Percentiles rank a stretch among this genome's conserved stretches.
phyloP scores from a whole-genome alignment of 2,113 vertebrate species.

The Bubo bubo region DNA sequence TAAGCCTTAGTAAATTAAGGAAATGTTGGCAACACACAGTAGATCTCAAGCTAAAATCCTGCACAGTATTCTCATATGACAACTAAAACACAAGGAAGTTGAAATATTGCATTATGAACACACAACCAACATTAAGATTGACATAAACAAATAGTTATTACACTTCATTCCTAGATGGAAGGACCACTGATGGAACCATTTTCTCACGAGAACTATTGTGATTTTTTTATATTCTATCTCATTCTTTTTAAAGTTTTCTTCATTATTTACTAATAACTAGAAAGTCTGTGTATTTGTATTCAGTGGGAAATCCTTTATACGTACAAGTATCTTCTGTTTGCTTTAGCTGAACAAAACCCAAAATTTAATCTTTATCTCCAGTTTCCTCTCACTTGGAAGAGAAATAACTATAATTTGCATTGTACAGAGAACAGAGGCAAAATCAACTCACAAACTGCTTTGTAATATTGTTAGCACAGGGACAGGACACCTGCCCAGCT shows the following conservation, averaged over 20 bases:
- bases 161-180: not conserved
- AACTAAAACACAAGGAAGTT: not conserved
- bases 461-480: not conserved
- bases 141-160: not conserved
- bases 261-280: not conserved
- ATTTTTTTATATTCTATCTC: not conserved
- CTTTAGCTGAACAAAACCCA: not conserved
- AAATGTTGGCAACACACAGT: not conserved
- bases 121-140: not conserved
- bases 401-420: not conserved
- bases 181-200: not conserved
- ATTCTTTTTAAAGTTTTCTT: not conserved
- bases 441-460: not conserved
- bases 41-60: not conserved
- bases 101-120: not conserved
- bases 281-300: not conserved
- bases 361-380: not conserved
- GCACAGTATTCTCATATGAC: not conserved
- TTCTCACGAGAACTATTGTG: not conserved
- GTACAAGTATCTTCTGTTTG: not conserved
- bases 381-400: not conserved
- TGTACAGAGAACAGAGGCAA: not conserved
- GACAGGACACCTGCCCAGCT: not conserved
- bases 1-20: slow-evolving; percentile 31
- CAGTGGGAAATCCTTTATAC: not conserved